phyloP scores from a whole-genome alignment of 2,113 vertebrate species.

The Gasterosteus nipponicus region DNA sequence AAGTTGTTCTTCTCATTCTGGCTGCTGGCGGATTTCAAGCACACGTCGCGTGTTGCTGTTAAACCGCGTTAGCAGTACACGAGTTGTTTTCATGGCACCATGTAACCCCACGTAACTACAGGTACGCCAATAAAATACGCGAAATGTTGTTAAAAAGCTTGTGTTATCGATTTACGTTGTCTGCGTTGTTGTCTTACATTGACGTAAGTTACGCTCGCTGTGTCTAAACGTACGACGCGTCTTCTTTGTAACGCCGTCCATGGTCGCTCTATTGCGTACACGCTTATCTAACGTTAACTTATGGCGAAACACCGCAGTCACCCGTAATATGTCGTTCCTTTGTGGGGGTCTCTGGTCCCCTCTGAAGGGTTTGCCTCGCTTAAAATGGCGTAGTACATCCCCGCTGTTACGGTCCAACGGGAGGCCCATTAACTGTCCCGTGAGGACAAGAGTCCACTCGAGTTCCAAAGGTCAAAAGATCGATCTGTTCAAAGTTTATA shows the following conservation, averaged over 20 bases:
- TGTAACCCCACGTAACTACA: slow-evolving; percentile 11
- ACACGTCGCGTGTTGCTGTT: neutral
- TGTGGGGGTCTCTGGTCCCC: no score
- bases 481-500: no score
- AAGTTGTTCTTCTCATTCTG: neutral
- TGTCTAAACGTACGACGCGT: neutral
- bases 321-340: no score
- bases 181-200: no score
- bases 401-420: no score
- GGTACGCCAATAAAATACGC: neutral
- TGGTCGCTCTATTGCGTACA: neutral
- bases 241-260: neutral
- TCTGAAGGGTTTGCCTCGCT: no score
- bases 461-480: no score
- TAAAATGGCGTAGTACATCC: no score
- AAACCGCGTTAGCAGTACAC: neutral
- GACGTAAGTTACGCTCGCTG: neutral
- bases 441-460: no score
- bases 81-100: neutral
- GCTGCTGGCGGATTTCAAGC: neutral
- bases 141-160: neutral
- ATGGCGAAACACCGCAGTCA: no score
- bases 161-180: neutral
- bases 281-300: neutral
- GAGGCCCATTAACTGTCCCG: no score